Evolutionary conservation across 2,113 vertebrate genomes (phyloP).

Genomic region (Uropsilus gracilis): DNA sequence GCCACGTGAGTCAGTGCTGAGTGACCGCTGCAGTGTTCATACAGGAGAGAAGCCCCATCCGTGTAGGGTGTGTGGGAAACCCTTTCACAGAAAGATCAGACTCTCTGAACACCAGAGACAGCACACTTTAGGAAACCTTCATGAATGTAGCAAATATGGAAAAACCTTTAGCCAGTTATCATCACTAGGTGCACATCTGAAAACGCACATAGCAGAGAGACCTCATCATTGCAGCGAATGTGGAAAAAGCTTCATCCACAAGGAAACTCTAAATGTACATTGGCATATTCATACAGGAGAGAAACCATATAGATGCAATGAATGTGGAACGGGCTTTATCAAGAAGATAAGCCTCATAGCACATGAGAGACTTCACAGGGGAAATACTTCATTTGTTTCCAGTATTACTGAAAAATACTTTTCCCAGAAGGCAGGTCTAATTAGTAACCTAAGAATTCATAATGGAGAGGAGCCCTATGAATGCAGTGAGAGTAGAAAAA

Average conservation of each 20-base stretch:
- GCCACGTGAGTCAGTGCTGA: slow-evolving; percentile 24
- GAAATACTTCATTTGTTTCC: slow-evolving; percentile 65
- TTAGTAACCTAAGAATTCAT: slow-evolving; percentile 68
- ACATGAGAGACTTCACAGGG: slow-evolving; percentile 67
- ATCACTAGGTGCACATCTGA: slow-evolving; percentile 24
- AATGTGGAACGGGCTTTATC: slow-evolving; percentile 74
- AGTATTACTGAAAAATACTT: slow-evolving; percentile 71
- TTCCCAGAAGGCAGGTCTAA: slow-evolving; percentile 62
- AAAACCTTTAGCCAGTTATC: slow-evolving; percentile 31
- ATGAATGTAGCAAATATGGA: neutral
- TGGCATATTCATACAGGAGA: slow-evolving; percentile 66
- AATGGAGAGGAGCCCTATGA: slow-evolving; percentile 68
- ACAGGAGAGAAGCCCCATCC: slow-evolving; percentile 51
- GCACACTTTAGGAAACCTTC: slow-evolving; percentile 28
- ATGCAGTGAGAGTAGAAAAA: slow-evolving; percentile 60
- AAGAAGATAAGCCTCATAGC: slow-evolving; percentile 53
- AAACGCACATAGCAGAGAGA: slow-evolving; percentile 60
- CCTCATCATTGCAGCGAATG: slow-evolving; percentile 63
- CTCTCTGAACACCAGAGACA: slow-evolving; percentile 47
- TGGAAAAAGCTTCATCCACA: slow-evolving; percentile 71
- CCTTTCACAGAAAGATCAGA: slow-evolving; percentile 52
- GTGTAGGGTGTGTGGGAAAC: slow-evolving; percentile 53
- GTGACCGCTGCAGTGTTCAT: slow-evolving; percentile 38
- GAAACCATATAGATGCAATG: slow-evolving; percentile 63
- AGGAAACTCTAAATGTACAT: slow-evolving; percentile 64